Evolutionary conservation across 2,888 invertebrate species (phyloP), one percentile per base, ranked within the genome.

Genomic region (Drosophila maculinotata): DNA sequence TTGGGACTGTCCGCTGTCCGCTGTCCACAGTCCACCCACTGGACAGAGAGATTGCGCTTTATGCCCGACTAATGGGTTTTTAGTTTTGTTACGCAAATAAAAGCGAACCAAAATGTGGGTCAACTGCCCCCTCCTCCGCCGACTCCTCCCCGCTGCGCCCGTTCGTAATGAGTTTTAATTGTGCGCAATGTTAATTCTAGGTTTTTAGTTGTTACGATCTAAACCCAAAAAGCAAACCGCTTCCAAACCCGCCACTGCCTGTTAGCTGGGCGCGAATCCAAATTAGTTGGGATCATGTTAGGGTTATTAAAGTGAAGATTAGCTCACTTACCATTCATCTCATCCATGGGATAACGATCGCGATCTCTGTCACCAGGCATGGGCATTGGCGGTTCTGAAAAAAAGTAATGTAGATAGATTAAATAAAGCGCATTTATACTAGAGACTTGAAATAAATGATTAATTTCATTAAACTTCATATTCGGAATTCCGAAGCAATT

Each of bases 41-140:
- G 57, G 47, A 47, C 52, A 45, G 54, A 57, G 58, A 67, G 76
- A 60, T 64, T 66, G 67, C 53, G 74, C 85, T 74, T 79, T 81
- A 74, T 84, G 82, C 63, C 65, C 25, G 58, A 62, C 79, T 79
- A 85, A 81, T 81, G 85, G 82, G 62, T 76, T 74, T 74, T 85
- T 81, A 82, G 82, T 82, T 82, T 76, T 81, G 81, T 85, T 81
- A 79, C 67, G 69, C 76, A 65, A 86, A 83, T 86, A 83, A 86
- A 76, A 76, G 80, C 67, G 58, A 57, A 52, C 8, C 45, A 47
- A 59, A 78, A 87, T 86, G 78, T 89, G 76, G 87, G 87, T 89
- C 89, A 88, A 79, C 75, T 75, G 75, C 51, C 67, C n/a, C 1
- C 20, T 20, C 36, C 56, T 9, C 31, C 35, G 8, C 3, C 25